phyloP scores from a whole-genome alignment of 2,797 vertebrate genomes.

The Acanthurus lineatus region DNA sequence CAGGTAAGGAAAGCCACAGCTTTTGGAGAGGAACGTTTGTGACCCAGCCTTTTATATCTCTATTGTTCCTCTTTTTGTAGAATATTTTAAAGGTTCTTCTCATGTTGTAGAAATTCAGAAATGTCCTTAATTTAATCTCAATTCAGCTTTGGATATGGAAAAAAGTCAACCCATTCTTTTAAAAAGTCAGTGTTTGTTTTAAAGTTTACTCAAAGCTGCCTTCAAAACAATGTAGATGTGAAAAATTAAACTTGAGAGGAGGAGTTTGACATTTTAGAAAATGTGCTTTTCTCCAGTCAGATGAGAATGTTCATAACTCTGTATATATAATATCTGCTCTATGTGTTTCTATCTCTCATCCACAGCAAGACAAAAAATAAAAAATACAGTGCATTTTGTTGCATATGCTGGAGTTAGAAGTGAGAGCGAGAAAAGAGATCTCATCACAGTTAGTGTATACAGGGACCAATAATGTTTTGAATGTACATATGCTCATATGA shows the following conservation, averaged over 20 bases:
- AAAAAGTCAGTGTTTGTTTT: too few species aligned
- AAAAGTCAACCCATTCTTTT: neutral
- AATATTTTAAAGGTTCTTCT: neutral
- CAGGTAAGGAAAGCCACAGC: slow-evolving; percentile 11
- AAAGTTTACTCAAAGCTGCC: neutral
- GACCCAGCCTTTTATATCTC: slow-evolving; percentile 1
- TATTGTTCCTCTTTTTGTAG: neutral
- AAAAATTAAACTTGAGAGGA: too few species aligned
- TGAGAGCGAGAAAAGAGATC: too few species aligned
- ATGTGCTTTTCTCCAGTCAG: too few species aligned
- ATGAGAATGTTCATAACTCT: neutral
- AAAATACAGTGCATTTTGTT: neutral
- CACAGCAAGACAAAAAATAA: neutral
- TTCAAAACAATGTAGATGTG: neutral
- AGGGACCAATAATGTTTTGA: too few species aligned
- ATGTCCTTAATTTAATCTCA: neutral
- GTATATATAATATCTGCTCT: too few species aligned
- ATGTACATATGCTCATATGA: too few species aligned
- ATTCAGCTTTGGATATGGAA: neutral
- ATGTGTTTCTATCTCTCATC: neutral
- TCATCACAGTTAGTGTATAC: too few species aligned
- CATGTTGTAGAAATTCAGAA: neutral
- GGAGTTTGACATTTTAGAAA: too few species aligned
- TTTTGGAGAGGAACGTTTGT: neutral
- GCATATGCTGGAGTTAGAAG: too few species aligned